Base-by-base conservation (phyloP, 1,140 invertebrate species). In the Aradophagus sp. region DNA sequence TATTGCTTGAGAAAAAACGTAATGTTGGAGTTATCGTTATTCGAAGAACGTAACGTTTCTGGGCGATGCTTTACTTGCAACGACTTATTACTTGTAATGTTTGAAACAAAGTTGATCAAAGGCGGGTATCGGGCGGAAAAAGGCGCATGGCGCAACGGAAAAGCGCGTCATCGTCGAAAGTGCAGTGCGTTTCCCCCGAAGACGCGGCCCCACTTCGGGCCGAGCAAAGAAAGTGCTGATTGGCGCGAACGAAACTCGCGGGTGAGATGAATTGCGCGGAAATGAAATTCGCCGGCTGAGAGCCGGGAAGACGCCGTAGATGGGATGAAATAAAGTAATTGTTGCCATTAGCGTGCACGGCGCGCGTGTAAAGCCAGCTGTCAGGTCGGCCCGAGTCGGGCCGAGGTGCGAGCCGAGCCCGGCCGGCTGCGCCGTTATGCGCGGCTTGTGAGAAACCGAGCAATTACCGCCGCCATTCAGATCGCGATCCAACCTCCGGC, bases 311-410 rank as follows among this genome's bases (percentile, higher is more conserved):
- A 81, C 56, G 72, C 44, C n/a, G 20, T 23, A 8, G 4, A 74
- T 47, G 50, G 56, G 36, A 76, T 80, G 80, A 84, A 85, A 84
- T 83, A 80, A 83, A 84, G 80, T 84, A 84, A 84, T 85, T 82
- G 83, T 82, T 80, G 77, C 80, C 71, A 84, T 84, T 84, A 85
- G 68, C 62, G 67, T 52, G 67, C 14, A 48, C 52, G 62, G 17
- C 50, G 59, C 66, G 55, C 56, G 67, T 67, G 67, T 73, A 77
- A 62, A 73, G 38, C 19, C 53, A 55, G 38, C n/a, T n/a, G 63
- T 48, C 34, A 31, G 26, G 23, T 67, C 62, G 41, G 74, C 55
- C 48, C 63, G 56, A 32, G 55, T 55, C 68, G 62, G 39, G 36
- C 58, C 31, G 41, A 47, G 17, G 61, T 50, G 50, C 58, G 15